These are phyloP conservation scores for Micromesistius poutassou DNA, from an alignment of 2,797 vertebrate genomes.

Conservation along the genomic window DNA sequence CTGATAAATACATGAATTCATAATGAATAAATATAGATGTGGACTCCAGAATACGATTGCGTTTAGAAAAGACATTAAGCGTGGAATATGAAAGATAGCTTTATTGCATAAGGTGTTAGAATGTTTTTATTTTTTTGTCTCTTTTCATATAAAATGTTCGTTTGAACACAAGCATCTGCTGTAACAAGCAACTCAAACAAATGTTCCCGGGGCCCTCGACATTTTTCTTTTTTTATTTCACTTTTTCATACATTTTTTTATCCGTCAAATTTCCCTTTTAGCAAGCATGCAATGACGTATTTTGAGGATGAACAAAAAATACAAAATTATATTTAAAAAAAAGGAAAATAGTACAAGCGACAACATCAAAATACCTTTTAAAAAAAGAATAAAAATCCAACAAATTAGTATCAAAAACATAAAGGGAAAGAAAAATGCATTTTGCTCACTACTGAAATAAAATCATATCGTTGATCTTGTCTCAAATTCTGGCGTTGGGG, in stretches of 20 bases:
- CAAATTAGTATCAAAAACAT: slow-evolving; percentile 76
- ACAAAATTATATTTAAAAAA: slow-evolving; percentile 81
- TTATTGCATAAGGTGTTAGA: slow-evolving; percentile 99
- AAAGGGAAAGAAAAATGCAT: slow-evolving; percentile 59
- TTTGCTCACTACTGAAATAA: slow-evolving; percentile 73
- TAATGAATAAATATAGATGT: not conserved
- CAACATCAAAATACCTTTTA: slow-evolving; percentile 68
- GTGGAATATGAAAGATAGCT: slow-evolving; percentile 91
- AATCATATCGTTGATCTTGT: slow-evolving; percentile 63
- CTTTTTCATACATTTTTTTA: slow-evolving; percentile 68
- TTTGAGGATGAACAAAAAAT: slow-evolving; percentile 77
- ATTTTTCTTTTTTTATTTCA: slow-evolving; percentile 72
- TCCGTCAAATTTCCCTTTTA: slow-evolving; percentile 79
- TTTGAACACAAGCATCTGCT: slow-evolving; percentile 99
- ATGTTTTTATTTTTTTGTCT: slow-evolving; percentile 88
- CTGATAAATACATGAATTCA: not conserved
- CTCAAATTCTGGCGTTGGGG: slow-evolving; percentile 80
- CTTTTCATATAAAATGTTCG: slow-evolving; percentile 92
- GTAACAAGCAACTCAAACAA: slow-evolving; percentile 90
- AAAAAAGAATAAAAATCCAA: slow-evolving; percentile 75
- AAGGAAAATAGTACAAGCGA: slow-evolving; percentile 75
- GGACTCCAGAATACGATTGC: not conserved
- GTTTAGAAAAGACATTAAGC: slow-evolving; percentile 66
- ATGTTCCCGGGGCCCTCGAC: slow-evolving; percentile 78
- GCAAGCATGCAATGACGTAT: slow-evolving; percentile 92